Evolutionary conservation across 2,113 vertebrate species (phyloP).

Genomic region (Theristicus caerulescens): DNA sequence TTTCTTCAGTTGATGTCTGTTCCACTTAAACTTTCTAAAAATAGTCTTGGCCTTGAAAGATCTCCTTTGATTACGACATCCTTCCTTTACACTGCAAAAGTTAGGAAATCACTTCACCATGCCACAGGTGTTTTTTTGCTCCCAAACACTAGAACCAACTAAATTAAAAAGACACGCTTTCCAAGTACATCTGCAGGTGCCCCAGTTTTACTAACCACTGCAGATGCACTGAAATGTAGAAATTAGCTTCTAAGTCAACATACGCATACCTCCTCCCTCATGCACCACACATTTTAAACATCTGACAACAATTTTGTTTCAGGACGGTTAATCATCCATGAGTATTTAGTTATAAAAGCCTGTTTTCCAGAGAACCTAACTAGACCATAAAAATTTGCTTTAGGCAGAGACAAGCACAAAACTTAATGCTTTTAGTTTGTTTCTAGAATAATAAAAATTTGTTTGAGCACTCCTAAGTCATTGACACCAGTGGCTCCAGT

Average conservation of each 20-base stretch:
- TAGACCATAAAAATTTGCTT: constrained; percentile 36
- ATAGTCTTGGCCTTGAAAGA: background rate
- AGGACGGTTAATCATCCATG: background rate
- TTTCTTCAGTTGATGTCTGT: background rate
- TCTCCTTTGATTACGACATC: background rate
- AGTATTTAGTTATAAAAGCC: constrained; percentile 34
- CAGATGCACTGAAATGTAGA: background rate
- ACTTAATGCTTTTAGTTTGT: background rate
- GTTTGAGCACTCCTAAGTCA: background rate
- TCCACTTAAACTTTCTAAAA: background rate
- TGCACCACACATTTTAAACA: background rate
- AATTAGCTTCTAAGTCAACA: background rate
- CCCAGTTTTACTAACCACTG: background rate
- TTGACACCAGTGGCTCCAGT: background rate
- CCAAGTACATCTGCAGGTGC: background rate
- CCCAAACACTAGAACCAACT: background rate
- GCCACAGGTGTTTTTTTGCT: background rate
- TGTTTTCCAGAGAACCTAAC: constrained; percentile 30
- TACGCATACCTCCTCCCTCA: background rate
- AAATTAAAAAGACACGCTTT: background rate
- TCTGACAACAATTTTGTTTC: constrained; percentile 10
- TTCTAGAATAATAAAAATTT: background rate
- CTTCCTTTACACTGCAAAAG: background rate
- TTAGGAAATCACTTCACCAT: background rate
- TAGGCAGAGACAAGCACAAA: constrained; percentile 1